Conservation (phyloP, 2,888 invertebrate genomes). For the Pseudococcus viburni region DNA sequence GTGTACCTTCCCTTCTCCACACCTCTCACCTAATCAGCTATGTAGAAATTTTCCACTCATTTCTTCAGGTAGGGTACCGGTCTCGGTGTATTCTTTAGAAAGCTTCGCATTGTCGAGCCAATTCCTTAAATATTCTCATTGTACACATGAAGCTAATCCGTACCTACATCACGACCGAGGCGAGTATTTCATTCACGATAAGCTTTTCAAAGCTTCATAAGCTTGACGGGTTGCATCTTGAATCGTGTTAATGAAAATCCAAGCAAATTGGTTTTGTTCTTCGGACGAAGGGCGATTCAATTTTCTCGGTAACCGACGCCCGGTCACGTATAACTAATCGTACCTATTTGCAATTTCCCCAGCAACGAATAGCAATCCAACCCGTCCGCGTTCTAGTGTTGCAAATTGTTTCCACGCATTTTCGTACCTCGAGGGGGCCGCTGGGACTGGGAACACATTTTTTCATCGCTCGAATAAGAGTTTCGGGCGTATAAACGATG, state of each 20-base stretch:
- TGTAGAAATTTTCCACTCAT: background rate
- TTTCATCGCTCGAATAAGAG: background rate
- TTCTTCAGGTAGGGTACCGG: background rate
- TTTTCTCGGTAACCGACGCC: background rate
- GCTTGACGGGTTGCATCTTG: background rate
- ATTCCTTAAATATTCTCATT: background rate
- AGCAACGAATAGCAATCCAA: background rate
- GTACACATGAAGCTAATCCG: background rate
- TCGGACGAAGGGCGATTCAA: slow-evolving; percentile 3
- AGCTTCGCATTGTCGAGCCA: background rate
- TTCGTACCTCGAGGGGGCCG: background rate
- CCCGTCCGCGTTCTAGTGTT: background rate
- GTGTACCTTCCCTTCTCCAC: too few relatives aligned
- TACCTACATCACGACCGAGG: background rate
- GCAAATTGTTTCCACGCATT: background rate
- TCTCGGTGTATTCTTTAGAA: background rate
- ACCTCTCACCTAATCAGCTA: background rate
- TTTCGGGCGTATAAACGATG: background rate
- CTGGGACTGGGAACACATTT: background rate
- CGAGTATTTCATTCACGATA: slow-evolving; percentile 3
- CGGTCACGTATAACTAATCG: slow-evolving; percentile 22
- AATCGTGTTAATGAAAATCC: background rate
- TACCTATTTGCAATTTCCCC: slow-evolving; percentile 9
- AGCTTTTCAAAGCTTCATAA: background rate
- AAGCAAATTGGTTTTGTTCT: slow-evolving; percentile 10